A percentile compares a stretch with the other conserved stretches of the same genome.
phyloP scores from a whole-genome alignment of 2,888 invertebrate genomes.

The Andrena praecox region DNA sequence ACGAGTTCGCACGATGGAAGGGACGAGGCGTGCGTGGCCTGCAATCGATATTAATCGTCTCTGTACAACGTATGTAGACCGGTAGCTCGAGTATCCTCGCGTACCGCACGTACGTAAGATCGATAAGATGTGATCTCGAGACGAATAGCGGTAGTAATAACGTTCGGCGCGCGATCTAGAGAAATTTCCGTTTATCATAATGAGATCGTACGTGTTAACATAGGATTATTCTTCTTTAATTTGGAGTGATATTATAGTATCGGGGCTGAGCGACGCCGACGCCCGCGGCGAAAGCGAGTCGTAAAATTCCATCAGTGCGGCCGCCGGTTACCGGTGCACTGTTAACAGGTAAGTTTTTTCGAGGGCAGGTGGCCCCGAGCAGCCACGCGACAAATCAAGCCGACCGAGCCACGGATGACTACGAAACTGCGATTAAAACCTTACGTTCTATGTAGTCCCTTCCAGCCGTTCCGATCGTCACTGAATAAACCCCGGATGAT shows the following conservation, averaged over 20 bases:
- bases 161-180: conserved; percentile 25
- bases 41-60: neutral
- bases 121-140: conserved; percentile 41
- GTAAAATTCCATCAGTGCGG: conserved; percentile 60
- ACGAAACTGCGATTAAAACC: conserved; percentile 61
- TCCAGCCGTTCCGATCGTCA: conserved; percentile 2
- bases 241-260: conserved; percentile 40
- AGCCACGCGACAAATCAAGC: conserved; percentile 83
- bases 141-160: conserved; percentile 39
- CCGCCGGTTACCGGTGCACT: conserved; percentile 72
- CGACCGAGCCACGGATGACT: conserved; percentile 59
- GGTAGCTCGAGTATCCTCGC: neutral
- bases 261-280: conserved; percentile 11
- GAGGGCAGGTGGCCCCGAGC: conserved; percentile 78
- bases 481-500: neutral
- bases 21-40: neutral
- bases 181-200: conserved; percentile 53
- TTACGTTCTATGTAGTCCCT: conserved; percentile 20
- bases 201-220: conserved; percentile 33
- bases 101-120: neutral
- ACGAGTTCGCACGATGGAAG: neutral
- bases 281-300: conserved; percentile 46
- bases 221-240: conserved; percentile 33
- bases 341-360: conserved; percentile 78
- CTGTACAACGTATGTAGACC: neutral